A percentile compares a stretch with the other conserved stretches of the same genome.
Conservation (phyloP, 2,888 invertebrate genomes). For the Amphipoea oculea region DNA sequence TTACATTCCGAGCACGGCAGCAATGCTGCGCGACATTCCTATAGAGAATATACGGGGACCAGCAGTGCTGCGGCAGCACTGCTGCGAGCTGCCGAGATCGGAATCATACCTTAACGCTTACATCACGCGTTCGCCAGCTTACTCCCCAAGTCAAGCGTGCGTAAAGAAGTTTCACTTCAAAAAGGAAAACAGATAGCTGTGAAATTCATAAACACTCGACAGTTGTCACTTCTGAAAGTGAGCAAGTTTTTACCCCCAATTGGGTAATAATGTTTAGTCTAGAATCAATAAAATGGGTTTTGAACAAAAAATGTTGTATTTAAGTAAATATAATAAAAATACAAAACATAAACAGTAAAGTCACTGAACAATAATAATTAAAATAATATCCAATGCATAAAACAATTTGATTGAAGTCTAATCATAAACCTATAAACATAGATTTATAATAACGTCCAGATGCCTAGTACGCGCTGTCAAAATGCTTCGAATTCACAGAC, state of each 20-base stretch:
- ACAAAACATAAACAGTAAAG: slow-evolving; percentile 41
- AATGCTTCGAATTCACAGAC: too few species aligned
- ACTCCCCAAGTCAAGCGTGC: too few species aligned
- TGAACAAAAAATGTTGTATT: slow-evolving; percentile 54
- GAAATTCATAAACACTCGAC: not conserved
- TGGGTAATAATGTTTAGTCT: not conserved
- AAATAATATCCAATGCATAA: slow-evolving; percentile 28
- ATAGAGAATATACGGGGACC: too few species aligned
- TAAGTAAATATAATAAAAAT: slow-evolving; percentile 18
- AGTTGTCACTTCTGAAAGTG: not conserved
- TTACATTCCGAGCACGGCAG: too few species aligned
- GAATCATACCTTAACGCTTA: too few species aligned
- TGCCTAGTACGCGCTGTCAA: too few species aligned
- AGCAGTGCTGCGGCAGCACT: too few species aligned
- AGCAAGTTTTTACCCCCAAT: not conserved
- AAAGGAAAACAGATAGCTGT: not conserved
- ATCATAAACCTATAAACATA: slow-evolving; percentile 4
- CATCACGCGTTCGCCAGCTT: too few species aligned
- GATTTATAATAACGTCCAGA: too few species aligned
- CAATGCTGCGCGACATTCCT: too few species aligned
- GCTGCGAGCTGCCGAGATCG: too few species aligned
- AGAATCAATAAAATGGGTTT: not conserved
- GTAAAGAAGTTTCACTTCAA: too few species aligned
- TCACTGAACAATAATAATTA: slow-evolving; percentile 34
- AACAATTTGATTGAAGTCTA: slow-evolving; percentile 9